Percentiles rank a stretch among this genome's conserved stretches.
Evolutionary conservation across 37 sponge, comb jelly and placozoan species (phyloP).

Genomic region (Geodia barretti): DNA sequence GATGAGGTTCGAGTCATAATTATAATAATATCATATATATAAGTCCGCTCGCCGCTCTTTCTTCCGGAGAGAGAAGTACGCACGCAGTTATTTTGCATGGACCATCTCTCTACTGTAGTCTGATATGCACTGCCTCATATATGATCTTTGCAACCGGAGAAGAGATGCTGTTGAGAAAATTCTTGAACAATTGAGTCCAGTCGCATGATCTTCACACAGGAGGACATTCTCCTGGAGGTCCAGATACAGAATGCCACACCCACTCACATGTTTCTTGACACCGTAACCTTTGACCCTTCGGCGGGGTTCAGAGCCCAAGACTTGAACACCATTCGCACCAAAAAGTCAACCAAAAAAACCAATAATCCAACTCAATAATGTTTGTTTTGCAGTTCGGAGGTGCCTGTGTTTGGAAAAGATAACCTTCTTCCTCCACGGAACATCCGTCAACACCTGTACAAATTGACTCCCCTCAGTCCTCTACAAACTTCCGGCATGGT

Average conservation of each 20-base stretch:
- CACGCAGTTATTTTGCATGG: background rate
- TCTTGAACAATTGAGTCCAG: slow-evolving; percentile 70
- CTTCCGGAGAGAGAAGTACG: too few relatives aligned
- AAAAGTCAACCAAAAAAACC: background rate
- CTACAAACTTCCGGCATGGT: slow-evolving; percentile 43
- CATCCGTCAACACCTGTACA: slow-evolving; percentile 78
- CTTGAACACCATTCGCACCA: slow-evolving; percentile 38
- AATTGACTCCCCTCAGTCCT: slow-evolving; percentile 45
- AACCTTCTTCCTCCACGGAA: slow-evolving; percentile 57
- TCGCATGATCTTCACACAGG: slow-evolving; percentile 33
- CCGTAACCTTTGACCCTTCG: slow-evolving; percentile 75
- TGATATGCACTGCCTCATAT: slow-evolving; percentile 80
- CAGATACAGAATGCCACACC: slow-evolving; percentile 86
- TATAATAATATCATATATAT: background rate
- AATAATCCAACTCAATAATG: too few relatives aligned
- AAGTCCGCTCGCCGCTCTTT: background rate
- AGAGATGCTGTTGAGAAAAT: slow-evolving; percentile 73
- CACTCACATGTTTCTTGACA: slow-evolving; percentile 70
- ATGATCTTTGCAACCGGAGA: slow-evolving; percentile 62
- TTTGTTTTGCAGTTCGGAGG: background rate
- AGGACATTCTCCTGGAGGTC: slow-evolving; percentile 78
- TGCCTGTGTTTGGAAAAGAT: slow-evolving; percentile 63
- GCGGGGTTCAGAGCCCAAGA: slow-evolving; percentile 48
- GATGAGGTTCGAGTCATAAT: too few relatives aligned
- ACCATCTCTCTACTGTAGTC: slow-evolving; percentile 13